Evolutionary conservation across 2,797 vertebrate species (phyloP), one percentile per base, ranked within the genome.

Genomic region (Tangara arthus): DNA sequence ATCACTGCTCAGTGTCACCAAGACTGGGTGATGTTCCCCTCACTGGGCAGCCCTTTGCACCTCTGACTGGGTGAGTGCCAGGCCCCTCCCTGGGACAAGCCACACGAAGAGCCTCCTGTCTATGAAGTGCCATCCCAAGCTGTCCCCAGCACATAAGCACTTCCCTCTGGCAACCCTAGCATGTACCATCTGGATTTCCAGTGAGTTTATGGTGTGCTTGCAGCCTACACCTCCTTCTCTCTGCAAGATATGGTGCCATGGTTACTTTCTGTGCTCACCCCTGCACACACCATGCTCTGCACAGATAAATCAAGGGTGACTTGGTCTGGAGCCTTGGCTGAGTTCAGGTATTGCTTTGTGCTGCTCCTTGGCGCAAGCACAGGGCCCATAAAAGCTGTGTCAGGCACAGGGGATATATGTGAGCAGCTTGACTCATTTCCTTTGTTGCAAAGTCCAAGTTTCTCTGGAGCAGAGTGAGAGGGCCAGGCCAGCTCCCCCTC

Each of bases 271-370:
- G 22, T 23, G 26, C 37, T 47, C n/a, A 37, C 8, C 7, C 5
- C 52, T 34, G 20, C 52, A 41, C 6, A 6, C 32, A 21, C 19
- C 4, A 10, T 12, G 7, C 55, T 30, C 83, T 77, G 56, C 47
- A 22, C 1, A 0, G 39, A 44, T 32, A 22, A 64, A 30, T 11
- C 35, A 50, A 56, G 19, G 37, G 39, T 15, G 13, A 37, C 35
- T 32, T 12, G 24, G 19, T 39, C 50, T 32, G 35, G 27, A 24
- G 30, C 32, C 1, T 0, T 5, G 47, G n/a, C 37, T 0, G 0
- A 65, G 42, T 5, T 27, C 20, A 73, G 24, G 47, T 16, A 10
- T 12, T 42, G 44, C 63, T 82, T 57, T 56, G 28, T 66, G 75
- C 78, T 60, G 44, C 34, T 77, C 26, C 63, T 49, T 13, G 32